phyloP scores from a whole-genome alignment of 2,888 invertebrate species.

The Fissipunctia ypsillon region DNA sequence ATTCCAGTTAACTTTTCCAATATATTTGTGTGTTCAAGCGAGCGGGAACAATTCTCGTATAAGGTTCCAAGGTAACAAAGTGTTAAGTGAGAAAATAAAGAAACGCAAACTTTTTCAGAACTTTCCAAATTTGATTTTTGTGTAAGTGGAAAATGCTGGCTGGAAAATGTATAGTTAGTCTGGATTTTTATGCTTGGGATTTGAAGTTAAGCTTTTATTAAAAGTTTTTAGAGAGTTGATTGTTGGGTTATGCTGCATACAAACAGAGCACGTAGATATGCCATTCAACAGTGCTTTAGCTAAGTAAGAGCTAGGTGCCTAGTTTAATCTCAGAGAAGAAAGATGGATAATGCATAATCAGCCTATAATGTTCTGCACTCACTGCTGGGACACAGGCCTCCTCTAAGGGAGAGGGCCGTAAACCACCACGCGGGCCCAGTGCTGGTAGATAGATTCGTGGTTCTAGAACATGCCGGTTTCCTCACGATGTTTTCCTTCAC shows the following conservation, averaged over 20 bases:
- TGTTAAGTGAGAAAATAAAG: constrained; percentile 65
- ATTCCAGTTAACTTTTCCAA: constrained; percentile 76
- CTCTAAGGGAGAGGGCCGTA: no score
- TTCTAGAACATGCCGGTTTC: no score
- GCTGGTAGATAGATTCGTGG: no score
- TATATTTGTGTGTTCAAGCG: constrained; percentile 72
- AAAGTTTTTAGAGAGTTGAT: constrained; percentile 7
- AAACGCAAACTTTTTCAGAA: constrained; percentile 46
- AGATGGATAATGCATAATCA: no score
- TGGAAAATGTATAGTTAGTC: constrained; percentile 43
- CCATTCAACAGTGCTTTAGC: no score
- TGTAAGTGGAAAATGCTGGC: constrained; percentile 41
- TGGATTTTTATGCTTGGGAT: constrained; percentile 36
- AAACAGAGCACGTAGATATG: no score
- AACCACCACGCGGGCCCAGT: no score
- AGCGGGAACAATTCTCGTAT: constrained; percentile 62
- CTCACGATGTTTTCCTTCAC: no score
- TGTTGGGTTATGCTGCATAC: not conserved
- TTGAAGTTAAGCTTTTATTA: constrained; percentile 28
- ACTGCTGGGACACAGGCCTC: no score
- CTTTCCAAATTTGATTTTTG: constrained; percentile 66
- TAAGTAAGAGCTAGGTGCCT: no score
- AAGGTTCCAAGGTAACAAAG: constrained; percentile 66
- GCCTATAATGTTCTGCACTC: no score
- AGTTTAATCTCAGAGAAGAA: not conserved